These are phyloP conservation scores for Dioctria linearis DNA, from an alignment of 2,888 invertebrate genomes.

Conservation along the genomic window DNA sequence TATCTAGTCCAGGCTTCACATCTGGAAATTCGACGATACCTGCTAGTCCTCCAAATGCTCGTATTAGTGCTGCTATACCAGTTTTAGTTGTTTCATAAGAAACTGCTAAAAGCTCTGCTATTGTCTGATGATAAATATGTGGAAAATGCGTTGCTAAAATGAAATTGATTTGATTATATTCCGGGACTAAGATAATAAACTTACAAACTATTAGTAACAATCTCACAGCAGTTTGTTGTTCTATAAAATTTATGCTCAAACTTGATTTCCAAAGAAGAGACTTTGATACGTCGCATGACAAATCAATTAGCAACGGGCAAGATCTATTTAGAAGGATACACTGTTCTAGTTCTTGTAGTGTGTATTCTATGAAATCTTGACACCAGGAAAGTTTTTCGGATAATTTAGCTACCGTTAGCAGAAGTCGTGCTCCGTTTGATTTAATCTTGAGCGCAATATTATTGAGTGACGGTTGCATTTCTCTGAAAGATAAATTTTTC, in stretches of 20 bases:
- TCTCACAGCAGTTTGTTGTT: slow-evolving; percentile 76
- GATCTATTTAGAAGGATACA: slow-evolving; percentile 72
- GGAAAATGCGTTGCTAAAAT: slow-evolving; percentile 67
- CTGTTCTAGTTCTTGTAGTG: slow-evolving; percentile 77
- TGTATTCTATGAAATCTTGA: slow-evolving; percentile 73
- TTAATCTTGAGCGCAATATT: slow-evolving; percentile 67
- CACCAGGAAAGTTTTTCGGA: slow-evolving; percentile 69
- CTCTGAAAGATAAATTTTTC: slow-evolving; percentile 67
- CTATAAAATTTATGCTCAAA: slow-evolving; percentile 73
- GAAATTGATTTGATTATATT: neutral
- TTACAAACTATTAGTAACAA: slow-evolving; percentile 74
- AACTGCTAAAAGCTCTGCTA: slow-evolving; percentile 67
- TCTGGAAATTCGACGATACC: slow-evolving; percentile 68
- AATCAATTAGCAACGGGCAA: slow-evolving; percentile 73
- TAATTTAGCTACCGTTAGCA: slow-evolving; percentile 66
- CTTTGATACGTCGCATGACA: slow-evolving; percentile 75
- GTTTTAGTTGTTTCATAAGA: slow-evolving; percentile 64
- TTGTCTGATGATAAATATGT: slow-evolving; percentile 70
- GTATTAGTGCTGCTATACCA: slow-evolving; percentile 68
- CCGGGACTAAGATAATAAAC: slow-evolving; percentile 56
- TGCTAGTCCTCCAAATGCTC: slow-evolving; percentile 67
- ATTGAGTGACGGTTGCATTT: slow-evolving; percentile 69
- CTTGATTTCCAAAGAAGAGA: slow-evolving; percentile 72
- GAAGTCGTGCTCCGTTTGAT: slow-evolving; percentile 67
- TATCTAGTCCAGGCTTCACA: slow-evolving; percentile 68